Evolutionary conservation across 1,140 invertebrate species (phyloP).

Genomic region (Aphelenchoides avenae): DNA sequence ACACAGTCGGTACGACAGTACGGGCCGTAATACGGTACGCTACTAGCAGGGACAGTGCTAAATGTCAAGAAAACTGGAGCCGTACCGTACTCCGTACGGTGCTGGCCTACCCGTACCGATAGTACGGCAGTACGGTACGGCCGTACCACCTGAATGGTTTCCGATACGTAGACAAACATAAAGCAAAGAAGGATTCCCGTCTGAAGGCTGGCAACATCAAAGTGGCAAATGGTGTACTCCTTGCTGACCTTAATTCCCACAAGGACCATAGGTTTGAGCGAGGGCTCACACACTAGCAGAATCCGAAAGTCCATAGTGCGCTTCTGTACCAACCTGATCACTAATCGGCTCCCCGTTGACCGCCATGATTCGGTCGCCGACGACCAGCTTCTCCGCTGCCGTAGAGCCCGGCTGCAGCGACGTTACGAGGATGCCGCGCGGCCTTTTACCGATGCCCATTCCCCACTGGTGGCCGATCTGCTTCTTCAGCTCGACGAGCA

Average conservation of each 20-base stretch:
- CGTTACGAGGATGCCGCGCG: conserved; percentile 55
- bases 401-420: conserved; percentile 56
- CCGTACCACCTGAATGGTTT: too few species aligned
- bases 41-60: too few species aligned
- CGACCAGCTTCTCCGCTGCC: conserved; percentile 55
- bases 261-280: conserved; percentile 6
- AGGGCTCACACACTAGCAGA: not conserved
- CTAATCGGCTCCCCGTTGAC: conserved; percentile 54
- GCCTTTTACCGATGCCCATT: conserved; percentile 58
- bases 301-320: conserved; percentile 7
- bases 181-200: too few species aligned
- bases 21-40: too few species aligned
- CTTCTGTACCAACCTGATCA: conserved; percentile 46
- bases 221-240: too few species aligned
- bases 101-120: too few species aligned
- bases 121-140: too few species aligned
- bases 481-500: conserved; percentile 53
- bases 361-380: conserved; percentile 56
- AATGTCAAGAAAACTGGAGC: too few species aligned
- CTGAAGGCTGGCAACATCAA: too few species aligned
- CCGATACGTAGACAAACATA: conserved; percentile 18
- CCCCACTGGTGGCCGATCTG: conserved; percentile 55
- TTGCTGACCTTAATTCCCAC: conserved; percentile 21
- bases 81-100: too few species aligned
- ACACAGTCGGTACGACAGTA: too few species aligned